A percentile compares a stretch with the other conserved stretches of the same genome.
phyloP scores from a whole-genome alignment of 2,888 invertebrate genomes.

The Seira sanloemensis region DNA sequence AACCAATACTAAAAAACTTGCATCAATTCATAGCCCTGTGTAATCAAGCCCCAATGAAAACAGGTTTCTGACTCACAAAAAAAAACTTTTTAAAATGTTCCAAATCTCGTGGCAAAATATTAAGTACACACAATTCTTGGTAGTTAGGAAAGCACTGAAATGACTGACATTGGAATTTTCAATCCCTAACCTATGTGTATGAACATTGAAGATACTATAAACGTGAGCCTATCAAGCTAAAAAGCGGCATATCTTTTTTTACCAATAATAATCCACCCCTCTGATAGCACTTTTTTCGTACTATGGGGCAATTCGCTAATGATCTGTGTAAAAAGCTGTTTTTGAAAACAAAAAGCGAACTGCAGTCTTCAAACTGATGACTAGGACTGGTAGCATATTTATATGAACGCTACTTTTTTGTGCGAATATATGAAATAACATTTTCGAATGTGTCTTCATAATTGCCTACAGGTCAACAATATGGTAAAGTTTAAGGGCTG shows the following conservation, averaged over 20 bases:
- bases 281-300: background rate
- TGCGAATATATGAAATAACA: too few relatives aligned
- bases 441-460: background rate
- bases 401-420: too few relatives aligned
- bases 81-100: background rate
- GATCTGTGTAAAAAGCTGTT: background rate
- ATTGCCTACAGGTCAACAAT: slow-evolving; percentile 3
- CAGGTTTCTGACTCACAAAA: background rate
- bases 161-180: too few relatives aligned
- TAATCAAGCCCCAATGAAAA: slow-evolving; percentile 9
- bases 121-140: background rate
- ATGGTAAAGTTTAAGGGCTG: too few relatives aligned
- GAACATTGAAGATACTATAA: background rate
- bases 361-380: background rate
- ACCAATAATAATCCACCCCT: background rate
- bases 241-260: background rate
- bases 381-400: too few relatives aligned
- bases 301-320: slow-evolving; percentile 14
- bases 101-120: background rate
- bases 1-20: background rate
- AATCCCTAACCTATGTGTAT: background rate
- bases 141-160: too few relatives aligned
- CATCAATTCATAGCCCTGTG: background rate
- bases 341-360: background rate
- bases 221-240: background rate